phyloP scores from a whole-genome alignment of 37 sponge, comb jelly and placozoan species.

The Petrosia ficiformis region DNA sequence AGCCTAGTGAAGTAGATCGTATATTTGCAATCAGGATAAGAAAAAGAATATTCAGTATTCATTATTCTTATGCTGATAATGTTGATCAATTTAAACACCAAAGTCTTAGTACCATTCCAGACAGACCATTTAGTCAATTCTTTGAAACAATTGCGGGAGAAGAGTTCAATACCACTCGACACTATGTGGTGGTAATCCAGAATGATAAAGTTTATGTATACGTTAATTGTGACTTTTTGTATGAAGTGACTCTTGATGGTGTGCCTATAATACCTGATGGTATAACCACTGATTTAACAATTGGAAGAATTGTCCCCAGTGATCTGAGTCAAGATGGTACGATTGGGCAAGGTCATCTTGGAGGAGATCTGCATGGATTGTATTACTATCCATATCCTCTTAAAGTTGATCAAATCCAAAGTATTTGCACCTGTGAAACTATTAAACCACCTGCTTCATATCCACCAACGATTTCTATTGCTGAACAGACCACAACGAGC shows the following conservation, averaged over 20 bases:
- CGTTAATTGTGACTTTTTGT: conserved; percentile 29
- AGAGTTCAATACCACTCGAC: conserved; percentile 1
- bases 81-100: neutral
- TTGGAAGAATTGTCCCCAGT: conserved; percentile 43
- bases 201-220: conserved; percentile 13
- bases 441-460: conserved; percentile 22
- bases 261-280: neutral
- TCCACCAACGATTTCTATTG: conserved; percentile 15
- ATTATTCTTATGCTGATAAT: conserved; percentile 24
- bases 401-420: conserved; percentile 19
- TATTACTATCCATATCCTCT: conserved; percentile 54
- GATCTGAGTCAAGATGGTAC: neutral
- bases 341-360: conserved; percentile 33
- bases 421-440: conserved; percentile 67
- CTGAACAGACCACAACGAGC: neutral
- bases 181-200: conserved; percentile 24
- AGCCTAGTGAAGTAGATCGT: conserved; percentile 9
- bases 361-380: conserved; percentile 32
- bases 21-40: conserved; percentile 32
- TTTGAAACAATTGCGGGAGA: conserved; percentile 9
- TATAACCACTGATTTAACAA: conserved; percentile 27
- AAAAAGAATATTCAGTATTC: conserved; percentile 11
- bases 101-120: neutral
- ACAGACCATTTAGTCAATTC: conserved; percentile 1
- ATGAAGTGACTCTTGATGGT: conserved; percentile 6